Percentiles rank a stretch among this genome's conserved stretches.
These are phyloP conservation scores for Aphis craccivora DNA, from an alignment of 1,140 invertebrate genomes.

Conservation along the genomic window DNA sequence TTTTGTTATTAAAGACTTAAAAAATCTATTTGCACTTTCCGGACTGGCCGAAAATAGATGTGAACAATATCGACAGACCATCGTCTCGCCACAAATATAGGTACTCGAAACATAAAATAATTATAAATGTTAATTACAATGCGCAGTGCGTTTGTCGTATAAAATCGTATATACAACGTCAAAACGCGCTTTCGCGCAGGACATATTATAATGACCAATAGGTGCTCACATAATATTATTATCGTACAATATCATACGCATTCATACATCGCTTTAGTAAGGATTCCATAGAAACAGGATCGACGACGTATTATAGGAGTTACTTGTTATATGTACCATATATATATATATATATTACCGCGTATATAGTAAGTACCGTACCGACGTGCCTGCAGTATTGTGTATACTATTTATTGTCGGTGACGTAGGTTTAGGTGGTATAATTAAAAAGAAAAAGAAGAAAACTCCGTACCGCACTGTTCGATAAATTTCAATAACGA, in stretches of 20 bases:
- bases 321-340: background rate
- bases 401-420: background rate
- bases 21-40: background rate
- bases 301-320: background rate
- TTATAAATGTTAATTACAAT: too few relatives aligned
- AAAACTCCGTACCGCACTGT: background rate
- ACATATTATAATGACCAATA: background rate
- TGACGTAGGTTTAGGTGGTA: background rate
- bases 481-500: slow-evolving; percentile 12
- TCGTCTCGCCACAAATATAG: background rate
- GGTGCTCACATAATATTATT: background rate
- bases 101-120: background rate
- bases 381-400: background rate
- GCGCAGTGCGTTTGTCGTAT: background rate
- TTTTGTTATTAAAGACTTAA: background rate
- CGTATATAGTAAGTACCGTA: background rate
- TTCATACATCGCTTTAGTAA: background rate
- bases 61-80: background rate
- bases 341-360: background rate
- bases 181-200: background rate
- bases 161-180: background rate
- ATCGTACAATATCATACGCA: background rate
- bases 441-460: background rate
- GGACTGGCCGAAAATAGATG: background rate
- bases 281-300: background rate